Evolutionary conservation across 1,140 invertebrate genomes (phyloP).

Genomic region (Oncopodura yosiiana): DNA sequence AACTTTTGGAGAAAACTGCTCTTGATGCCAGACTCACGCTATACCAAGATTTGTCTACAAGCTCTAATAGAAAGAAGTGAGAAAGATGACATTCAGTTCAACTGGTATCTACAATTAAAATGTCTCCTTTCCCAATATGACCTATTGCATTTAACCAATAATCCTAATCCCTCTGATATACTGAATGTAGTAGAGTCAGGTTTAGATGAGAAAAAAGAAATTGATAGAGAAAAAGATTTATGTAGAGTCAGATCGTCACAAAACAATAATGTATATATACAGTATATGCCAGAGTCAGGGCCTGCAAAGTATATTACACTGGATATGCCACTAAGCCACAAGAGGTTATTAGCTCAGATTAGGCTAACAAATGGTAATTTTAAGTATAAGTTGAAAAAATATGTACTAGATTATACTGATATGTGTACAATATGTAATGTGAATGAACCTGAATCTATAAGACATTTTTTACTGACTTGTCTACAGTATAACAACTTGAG

Average conservation of each 20-base stretch:
- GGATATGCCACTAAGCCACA: not conserved
- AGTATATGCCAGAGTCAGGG: not conserved
- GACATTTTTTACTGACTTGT: too few species aligned
- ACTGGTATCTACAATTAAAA: not conserved
- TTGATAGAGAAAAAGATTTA: not conserved
- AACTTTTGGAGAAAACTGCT: not conserved
- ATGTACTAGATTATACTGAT: too few species aligned
- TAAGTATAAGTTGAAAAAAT: too few species aligned
- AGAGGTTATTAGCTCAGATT: not conserved
- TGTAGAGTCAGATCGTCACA: not conserved
- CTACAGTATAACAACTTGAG: too few species aligned
- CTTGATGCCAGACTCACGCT: not conserved
- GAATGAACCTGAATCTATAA: too few species aligned
- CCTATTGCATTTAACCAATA: not conserved
- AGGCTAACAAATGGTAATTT: too few species aligned
- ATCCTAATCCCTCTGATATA: not conserved
- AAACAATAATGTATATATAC: not conserved
- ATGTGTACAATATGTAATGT: too few species aligned
- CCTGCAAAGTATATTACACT: not conserved
- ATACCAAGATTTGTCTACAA: not conserved
- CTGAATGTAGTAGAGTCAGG: not conserved
- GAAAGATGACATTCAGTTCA: not conserved
- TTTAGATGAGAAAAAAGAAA: not conserved
- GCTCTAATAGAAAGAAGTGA: not conserved
- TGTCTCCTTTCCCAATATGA: not conserved